Base-by-base conservation (phyloP, 1,140 invertebrate species). In the Aphidius ervi region DNA sequence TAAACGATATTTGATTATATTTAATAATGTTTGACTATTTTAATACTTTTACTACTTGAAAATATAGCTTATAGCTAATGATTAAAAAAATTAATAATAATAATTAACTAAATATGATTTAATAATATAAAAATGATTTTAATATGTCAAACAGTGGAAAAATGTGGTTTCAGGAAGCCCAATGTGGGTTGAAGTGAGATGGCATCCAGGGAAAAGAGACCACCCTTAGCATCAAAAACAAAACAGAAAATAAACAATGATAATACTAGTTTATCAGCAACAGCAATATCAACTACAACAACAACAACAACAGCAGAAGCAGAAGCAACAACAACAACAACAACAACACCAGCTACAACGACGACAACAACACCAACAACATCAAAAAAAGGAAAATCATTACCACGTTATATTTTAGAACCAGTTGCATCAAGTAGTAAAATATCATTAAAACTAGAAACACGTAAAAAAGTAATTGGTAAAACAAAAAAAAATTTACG, bases 151-250 rank as follows among this genome's bases (percentile, higher is more conserved):
- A 60, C 50, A 61, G 58, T 57, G 40, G 48, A 59, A 62, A 61
- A 62, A 67, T 70, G 49, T 67, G 46, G 57, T 77, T 77, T 45
- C 70, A 79, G 77, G 71, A 54, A 80, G 76, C 75, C 76, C 70
- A 78, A 80, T 80, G 78, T 79, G 77, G 78, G 77, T 78, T 74
- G 72, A 80, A 78, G 77, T 81, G 78, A 81, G 74, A 81, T 81
- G 78, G 78, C 78, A 81, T 81, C 78, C 75, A 81, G 77, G 74
- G 78, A 81, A 73, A 81, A 81, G 64, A 79, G 73, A 79, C 72
- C 77, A 79, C 72, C 77, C 76, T 71, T 79, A 81, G 74, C 72
- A 69, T 71, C 76, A 56, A 81, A 79, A 73, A 69, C 75, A 56
- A 81, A 79, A 67, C 77, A 78, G 71, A 79, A 73, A 73, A 71